Base-by-base conservation (phyloP, 2,113 vertebrate species). In the Campylomormyrus tamandua region DNA sequence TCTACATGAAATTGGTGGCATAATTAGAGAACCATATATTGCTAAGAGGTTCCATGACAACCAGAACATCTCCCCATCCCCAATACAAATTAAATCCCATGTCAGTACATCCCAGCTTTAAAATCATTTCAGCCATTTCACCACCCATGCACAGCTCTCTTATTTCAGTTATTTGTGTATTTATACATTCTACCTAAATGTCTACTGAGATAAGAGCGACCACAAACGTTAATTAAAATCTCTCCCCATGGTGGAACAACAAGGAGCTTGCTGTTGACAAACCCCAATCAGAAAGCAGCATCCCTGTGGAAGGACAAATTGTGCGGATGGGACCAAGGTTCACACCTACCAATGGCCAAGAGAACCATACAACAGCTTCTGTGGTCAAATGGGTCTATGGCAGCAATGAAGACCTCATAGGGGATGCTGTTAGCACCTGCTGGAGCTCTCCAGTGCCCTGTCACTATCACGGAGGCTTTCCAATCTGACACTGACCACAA, bases 341-440 rank as follows among this genome's bases (percentile, higher is more conserved):
- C 90, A 91, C 91, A 90, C 91, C 90, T 90, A 62, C 58, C 84
- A 13, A 85, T 89, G 90, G 62, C 90, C 84, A 58, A 13, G 19
- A 83, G 90, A 53, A 9, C 70, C 66, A 13, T 46, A 24, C 77
- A 46, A 50, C 50, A 83, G 9, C 17, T 66, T 7, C 35, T 80
- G 42, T 58, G 52, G 74, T 80, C 74, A 80, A 77, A 49, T 74
- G 70, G 49, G 70, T 42, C 11, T 9, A 31, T 10, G 19, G n/a
- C 19, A 83, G 9, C 9, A 83, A 39, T 27, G 27, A 45, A 27
- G 89, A 87, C 89, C 62, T 91, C 92, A 91, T 24, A 31, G 46
- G 93, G 91, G 93, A 92, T 83, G 89, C 91, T 90, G 92, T 94
- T 94, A 94, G 88, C 92, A 91, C 93, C 89, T 77, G 52, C 83